phyloP scores from a whole-genome alignment of 64 coral and sea anemone species.

The Exaiptasia diaphana region DNA sequence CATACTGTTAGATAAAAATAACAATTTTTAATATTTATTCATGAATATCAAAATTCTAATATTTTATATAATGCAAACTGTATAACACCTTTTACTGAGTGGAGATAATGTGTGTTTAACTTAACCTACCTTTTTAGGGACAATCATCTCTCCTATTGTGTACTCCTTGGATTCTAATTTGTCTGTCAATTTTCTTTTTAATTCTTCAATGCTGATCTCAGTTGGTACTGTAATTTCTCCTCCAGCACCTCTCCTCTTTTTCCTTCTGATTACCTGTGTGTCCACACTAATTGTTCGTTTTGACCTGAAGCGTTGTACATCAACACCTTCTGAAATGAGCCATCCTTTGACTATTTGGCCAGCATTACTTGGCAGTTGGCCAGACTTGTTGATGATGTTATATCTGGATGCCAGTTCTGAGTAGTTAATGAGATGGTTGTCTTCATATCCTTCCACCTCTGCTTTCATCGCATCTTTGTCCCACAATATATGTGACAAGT shows the following conservation, averaged over 20 bases:
- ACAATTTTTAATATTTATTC: too few relatives aligned
- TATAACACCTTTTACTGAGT: too few relatives aligned
- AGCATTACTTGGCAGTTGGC: slow-evolving; percentile 22
- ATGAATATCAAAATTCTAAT: too few relatives aligned
- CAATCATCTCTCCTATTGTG: slow-evolving; percentile 23
- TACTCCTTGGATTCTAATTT: slow-evolving; percentile 12
- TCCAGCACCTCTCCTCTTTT: slow-evolving; percentile 18
- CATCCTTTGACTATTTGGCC: slow-evolving; percentile 37
- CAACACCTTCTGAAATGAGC: slow-evolving; percentile 11
- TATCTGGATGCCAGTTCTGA: slow-evolving; percentile 12
- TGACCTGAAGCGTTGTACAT: background rate
- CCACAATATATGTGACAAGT: too few relatives aligned
- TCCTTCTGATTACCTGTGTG: slow-evolving; percentile 31
- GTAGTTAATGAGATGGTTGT: slow-evolving; percentile 21
- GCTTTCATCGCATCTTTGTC: slow-evolving; percentile 41
- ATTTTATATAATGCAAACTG: too few relatives aligned
- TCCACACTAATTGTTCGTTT: slow-evolving; percentile 7
- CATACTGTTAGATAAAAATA: background rate
- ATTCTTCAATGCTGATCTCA: background rate
- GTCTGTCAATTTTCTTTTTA: slow-evolving; percentile 1
- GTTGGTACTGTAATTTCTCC: background rate
- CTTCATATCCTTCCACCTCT: slow-evolving; percentile 35
- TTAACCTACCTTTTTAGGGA: slow-evolving; percentile 5
- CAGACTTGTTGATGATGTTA: slow-evolving; percentile 37
- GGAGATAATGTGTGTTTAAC: too few relatives aligned